These are phyloP conservation scores for Heterotilapia buettikoferi DNA, from an alignment of 2,113 vertebrate genomes.

Conservation along the genomic window DNA sequence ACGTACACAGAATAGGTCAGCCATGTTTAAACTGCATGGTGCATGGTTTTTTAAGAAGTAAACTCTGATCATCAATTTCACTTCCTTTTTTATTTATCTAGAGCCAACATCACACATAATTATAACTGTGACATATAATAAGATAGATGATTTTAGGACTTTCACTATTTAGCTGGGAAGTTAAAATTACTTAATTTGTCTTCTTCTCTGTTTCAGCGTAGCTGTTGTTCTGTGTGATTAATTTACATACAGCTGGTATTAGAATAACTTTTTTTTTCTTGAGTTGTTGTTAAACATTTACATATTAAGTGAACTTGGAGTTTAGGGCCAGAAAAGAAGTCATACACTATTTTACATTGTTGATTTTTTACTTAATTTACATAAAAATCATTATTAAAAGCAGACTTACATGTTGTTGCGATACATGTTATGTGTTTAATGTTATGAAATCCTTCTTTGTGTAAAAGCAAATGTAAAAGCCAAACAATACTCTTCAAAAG, in stretches of 20 bases:
- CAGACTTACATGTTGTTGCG: neutral
- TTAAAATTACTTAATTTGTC: neutral
- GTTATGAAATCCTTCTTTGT: neutral
- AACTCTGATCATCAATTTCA: neutral
- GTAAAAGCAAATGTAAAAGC: neutral
- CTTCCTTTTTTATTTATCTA: neutral
- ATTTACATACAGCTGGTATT: neutral
- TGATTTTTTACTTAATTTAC: neutral
- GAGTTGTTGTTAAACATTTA: neutral
- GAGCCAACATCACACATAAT: neutral
- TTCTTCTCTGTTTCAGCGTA: rapidly evolving
- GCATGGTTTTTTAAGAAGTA: neutral
- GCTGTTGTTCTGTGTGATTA: neutral
- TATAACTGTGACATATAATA: neutral
- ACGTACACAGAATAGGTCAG: rapidly evolving
- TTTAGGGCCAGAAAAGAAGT: neutral
- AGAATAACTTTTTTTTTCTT: neutral
- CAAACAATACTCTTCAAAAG: neutral
- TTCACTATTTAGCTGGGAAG: rapidly evolving
- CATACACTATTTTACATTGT: neutral
- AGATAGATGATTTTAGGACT: neutral
- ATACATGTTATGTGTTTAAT: neutral
- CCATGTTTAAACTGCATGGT: neutral
- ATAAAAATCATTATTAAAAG: neutral
- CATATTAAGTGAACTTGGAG: neutral